phyloP scores from a whole-genome alignment of 2,113 vertebrate species.

The Rynchops niger region DNA sequence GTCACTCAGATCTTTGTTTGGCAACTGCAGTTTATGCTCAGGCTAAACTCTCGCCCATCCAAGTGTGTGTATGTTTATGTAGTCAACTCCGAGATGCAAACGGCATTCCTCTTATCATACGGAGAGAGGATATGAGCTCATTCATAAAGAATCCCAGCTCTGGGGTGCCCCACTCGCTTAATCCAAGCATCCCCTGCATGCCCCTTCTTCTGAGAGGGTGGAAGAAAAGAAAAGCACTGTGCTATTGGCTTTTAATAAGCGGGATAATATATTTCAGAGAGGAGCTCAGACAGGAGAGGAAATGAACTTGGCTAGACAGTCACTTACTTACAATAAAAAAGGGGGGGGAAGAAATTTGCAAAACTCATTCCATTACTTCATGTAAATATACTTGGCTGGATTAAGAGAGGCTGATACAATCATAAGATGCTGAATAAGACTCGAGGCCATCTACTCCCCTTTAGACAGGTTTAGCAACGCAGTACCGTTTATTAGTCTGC shows the following conservation, averaged over 20 bases:
- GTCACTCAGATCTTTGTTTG: constrained; percentile 12
- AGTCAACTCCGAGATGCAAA: constrained; percentile 72
- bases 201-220: constrained; percentile 57
- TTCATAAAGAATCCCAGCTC: constrained; percentile 87
- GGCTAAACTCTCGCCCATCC: constrained; percentile 58
- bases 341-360: neutral
- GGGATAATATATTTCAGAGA: constrained; percentile 53
- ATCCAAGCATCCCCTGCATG: constrained; percentile 84
- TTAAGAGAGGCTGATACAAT: constrained; percentile 39
- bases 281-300: constrained; percentile 64
- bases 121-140: constrained; percentile 92
- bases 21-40: neutral
- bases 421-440: neutral
- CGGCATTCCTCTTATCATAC: constrained; percentile 82
- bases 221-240: constrained; percentile 3
- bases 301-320: constrained; percentile 68
- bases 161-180: constrained; percentile 86
- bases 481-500: neutral
- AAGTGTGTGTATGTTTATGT: constrained; percentile 51
- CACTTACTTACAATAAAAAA: constrained; percentile 21
- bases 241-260: constrained; percentile 48
- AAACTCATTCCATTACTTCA: constrained; percentile 48
- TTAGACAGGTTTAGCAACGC: neutral
- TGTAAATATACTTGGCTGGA: constrained; percentile 60
- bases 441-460: neutral